These are phyloP conservation scores for Melanostigma gelatinosum DNA, from an alignment of 2,113 vertebrate genomes.

Conservation along the genomic window DNA sequence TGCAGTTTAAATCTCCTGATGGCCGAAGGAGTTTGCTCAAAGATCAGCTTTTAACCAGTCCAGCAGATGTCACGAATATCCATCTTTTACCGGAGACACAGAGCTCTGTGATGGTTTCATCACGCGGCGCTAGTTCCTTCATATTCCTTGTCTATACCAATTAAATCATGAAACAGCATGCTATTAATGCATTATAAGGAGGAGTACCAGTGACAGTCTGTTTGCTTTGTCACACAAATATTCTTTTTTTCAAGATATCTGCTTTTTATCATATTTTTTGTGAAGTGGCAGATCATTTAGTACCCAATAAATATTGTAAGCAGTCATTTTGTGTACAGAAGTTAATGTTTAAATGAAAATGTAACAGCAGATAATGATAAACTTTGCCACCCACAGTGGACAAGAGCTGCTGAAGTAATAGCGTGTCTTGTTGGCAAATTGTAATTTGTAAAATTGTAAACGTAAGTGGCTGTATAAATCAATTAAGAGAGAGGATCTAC, in stretches of 20 bases:
- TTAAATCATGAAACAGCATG: background rate
- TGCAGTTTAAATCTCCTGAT: background rate
- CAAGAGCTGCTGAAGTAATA: constrained; percentile 3
- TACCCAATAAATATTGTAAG: background rate
- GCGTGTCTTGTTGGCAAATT: background rate
- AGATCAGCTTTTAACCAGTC: background rate
- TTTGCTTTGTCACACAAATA: background rate
- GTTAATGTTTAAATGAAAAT: background rate
- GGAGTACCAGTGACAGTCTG: background rate
- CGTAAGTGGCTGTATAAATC: background rate
- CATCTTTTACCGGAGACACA: background rate
- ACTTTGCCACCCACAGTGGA: background rate
- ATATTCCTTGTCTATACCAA: background rate
- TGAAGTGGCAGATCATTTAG: background rate
- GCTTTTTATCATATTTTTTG: background rate
- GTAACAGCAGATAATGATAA: background rate
- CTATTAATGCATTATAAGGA: background rate
- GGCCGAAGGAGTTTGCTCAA: background rate
- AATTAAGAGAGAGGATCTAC: constrained; percentile 24
- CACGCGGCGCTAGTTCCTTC: background rate
- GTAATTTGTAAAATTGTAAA: background rate
- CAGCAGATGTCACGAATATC: background rate
- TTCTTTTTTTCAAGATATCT: background rate
- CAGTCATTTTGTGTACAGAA: background rate
- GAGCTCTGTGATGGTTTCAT: background rate